phyloP scores from a whole-genome alignment of 2,113 vertebrate genomes.

The Harpagus bidentatus region DNA sequence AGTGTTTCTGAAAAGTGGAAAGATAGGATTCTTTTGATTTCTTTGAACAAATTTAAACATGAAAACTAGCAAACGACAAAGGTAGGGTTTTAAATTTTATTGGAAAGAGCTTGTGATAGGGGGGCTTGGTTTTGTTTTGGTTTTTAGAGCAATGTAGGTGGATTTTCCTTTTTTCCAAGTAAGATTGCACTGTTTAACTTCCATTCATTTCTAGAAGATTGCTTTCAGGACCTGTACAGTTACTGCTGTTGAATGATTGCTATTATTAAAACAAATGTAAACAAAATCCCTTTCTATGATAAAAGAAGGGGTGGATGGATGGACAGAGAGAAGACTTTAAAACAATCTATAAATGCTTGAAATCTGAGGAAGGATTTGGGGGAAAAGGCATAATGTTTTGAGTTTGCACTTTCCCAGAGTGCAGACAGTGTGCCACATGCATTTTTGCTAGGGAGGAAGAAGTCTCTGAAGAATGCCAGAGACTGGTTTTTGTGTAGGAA shows the following conservation, averaged over 20 bases:
- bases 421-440: background rate
- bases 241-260: background rate
- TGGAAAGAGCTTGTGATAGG: background rate
- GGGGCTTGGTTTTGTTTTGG: background rate
- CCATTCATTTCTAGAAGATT: background rate
- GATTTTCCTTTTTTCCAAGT: background rate
- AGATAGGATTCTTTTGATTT: background rate
- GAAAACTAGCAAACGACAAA: background rate
- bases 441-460: background rate
- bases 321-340: background rate
- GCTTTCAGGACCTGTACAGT: background rate
- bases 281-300: background rate
- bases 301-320: background rate
- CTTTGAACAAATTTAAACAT: background rate
- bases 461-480: background rate
- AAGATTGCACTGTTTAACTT: background rate
- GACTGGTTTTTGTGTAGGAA: background rate
- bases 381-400: background rate
- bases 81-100: background rate
- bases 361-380: background rate
- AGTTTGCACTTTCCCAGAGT: background rate
- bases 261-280: background rate
- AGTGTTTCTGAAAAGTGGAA: background rate
- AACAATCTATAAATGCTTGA: background rate
- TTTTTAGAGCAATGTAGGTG: background rate